Base-by-base conservation (phyloP, 2,888 invertebrate species). In the Synanthedon andrenaeformis region DNA sequence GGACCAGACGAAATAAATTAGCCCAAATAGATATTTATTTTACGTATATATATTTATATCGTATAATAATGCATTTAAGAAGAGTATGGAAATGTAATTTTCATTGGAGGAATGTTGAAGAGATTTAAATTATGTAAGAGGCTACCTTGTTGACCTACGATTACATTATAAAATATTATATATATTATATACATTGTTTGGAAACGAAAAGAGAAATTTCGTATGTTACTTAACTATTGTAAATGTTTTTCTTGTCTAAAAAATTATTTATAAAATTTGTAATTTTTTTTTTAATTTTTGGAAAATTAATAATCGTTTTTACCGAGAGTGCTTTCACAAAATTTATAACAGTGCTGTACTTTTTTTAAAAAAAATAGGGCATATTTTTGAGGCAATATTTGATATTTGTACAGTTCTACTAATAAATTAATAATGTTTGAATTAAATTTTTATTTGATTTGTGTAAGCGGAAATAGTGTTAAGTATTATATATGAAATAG, bases 11-110 rank as follows among this genome's bases (percentile, higher is more conserved):
- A 72, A 74, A 71, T 66, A 70, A 72, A 72, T 72, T 76, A 78
- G 80, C 75, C 74, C 78, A 74, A 73, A 74, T 80, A 75, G 72
- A 82, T 82, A 80, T 80, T 79, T 83, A 82, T 84, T 79, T 79
- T 79, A 74, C 74, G 75, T 76, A 76, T 79, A 77, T 19, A 19
- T 79, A 75, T 74, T 70, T 78, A 79, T 74, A 69, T 75, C 70
- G 64, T 71, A 51, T 51, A 68, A 51, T 51, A 68, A 72, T 81
- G 83, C 84, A 82, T 84, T 84, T 83, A 82, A 74, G 74, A 70
- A 68, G 61, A 72, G 72, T 73, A 65, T 72, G 80, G 73, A 78
- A 82, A 78, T 80, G 63, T 70, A 70, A 81, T 82, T 76, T 81
- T 74, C 72, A 72, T 66, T 58, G 55, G 57, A 56, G 58, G 62